Base-by-base conservation (phyloP, 2,113 vertebrate genomes). In the Varanus salvator region DNA sequence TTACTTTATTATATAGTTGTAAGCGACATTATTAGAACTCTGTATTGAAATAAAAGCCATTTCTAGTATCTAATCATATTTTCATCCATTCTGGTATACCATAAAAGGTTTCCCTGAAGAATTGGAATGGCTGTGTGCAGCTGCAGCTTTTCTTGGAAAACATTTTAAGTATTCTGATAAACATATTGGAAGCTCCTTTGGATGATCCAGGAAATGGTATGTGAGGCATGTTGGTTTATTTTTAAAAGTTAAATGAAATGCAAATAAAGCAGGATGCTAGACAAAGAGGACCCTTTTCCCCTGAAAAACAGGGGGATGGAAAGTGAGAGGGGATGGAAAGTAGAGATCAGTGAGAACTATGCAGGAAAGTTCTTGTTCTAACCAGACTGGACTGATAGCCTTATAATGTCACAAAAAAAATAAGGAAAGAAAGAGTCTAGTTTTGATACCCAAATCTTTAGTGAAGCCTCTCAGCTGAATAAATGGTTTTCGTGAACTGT, bases 161-260 rank as follows among this genome's bases (percentile, higher is more conserved):
- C 72, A 48, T 92, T 94, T 77, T 80, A 86, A 54, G 52, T 78
- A 87, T 75, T 44, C 68, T 77, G 71, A 31, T 90, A 86, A 93
- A 91, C 8, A 60, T 77, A 82, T 0, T 88, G 38, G 0, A 0
- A 3, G 8, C 7, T 7, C 48, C 76, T 38, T 88, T 54, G 71
- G 81, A 17, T 85, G 66, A 89, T 64, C 9, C 60, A 92, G 52
- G 52, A 60, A 91, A 80, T 8, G 11, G 44, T 86, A 91, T 11
- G 23, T 57, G 6, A 34, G 84, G n/a, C 89, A 54, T 83, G 74
- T 4, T 64, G 57, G 77, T 86, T 93, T 86, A 52, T 86, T 92
- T 90, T 2, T 14, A 88, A 48, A 1, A 68, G 29, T 38, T 64
- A 82, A 25, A 89, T 1, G 84, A 92, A 92, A 87, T 27, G 19